These are phyloP conservation scores for Agonopterix subpropinquella DNA, from an alignment of 2,888 invertebrate genomes.

Conservation along the genomic window DNA sequence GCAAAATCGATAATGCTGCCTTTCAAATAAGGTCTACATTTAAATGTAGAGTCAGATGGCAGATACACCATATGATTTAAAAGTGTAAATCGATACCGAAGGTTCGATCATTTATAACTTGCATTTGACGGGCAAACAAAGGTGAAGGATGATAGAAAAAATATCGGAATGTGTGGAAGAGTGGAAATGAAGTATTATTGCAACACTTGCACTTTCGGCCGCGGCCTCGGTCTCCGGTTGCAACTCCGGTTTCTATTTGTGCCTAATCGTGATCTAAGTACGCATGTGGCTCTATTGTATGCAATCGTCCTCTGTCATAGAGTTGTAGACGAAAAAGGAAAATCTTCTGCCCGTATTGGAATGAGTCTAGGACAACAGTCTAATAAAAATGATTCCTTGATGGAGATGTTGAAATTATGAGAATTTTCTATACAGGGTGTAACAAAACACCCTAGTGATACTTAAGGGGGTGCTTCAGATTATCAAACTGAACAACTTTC, in stretches of 20 bases:
- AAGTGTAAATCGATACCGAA: slow-evolving; percentile 61
- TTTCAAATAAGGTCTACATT: slow-evolving; percentile 20
- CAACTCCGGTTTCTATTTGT: slow-evolving; percentile 35
- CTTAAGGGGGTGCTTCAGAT: too few relatives aligned
- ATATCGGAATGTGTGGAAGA: slow-evolving; percentile 53
- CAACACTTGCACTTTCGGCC: slow-evolving; percentile 74
- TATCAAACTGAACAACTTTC: too few relatives aligned
- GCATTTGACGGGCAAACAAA: slow-evolving; percentile 66
- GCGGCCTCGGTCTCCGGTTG: slow-evolving; percentile 38
- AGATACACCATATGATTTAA: slow-evolving; percentile 14
- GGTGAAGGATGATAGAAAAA: slow-evolving; percentile 45
- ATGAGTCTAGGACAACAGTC: too few relatives aligned
- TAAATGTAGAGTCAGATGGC: slow-evolving; percentile 8
- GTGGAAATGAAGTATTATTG: slow-evolving; percentile 69
- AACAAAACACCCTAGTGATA: too few relatives aligned
- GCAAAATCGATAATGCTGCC: slow-evolving; percentile 2
- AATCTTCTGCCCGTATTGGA: too few relatives aligned
- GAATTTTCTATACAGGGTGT: too few relatives aligned
- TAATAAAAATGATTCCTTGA: too few relatives aligned
- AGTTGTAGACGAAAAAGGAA: too few relatives aligned
- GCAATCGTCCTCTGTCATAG: too few relatives aligned
- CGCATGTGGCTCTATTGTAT: neutral
- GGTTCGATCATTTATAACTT: slow-evolving; percentile 72
- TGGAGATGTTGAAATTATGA: too few relatives aligned
- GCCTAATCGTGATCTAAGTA: slow-evolving; percentile 3